Base-by-base conservation (phyloP, 1,140 invertebrate species). In the Drosophila hydei region DNA sequence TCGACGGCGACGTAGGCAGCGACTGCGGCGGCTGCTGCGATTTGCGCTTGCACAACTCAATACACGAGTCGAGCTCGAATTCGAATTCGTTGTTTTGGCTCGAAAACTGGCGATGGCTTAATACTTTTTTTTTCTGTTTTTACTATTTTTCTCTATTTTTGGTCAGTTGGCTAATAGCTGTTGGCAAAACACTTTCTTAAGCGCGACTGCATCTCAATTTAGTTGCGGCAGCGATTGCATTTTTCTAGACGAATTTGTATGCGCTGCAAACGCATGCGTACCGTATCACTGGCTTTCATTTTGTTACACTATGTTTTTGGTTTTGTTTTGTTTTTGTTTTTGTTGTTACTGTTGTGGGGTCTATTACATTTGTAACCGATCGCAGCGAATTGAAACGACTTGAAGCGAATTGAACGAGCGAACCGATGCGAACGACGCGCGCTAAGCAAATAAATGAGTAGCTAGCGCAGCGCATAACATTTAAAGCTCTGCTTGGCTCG, bases 261-360 rank as follows among this genome's bases (percentile, higher is more conserved):
- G 78, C 83, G 36, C 71, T 69, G 78, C 72, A 71, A 59, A 67
- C 81, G 83, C 81, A 81, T 88, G 78, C 68, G 67, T 69, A 83
- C 74, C 83, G 71, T 77, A 52, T 88, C 78, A 72, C 81, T 76
- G 65, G 77, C 74, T 87, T 85, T 85, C 81, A 85, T 85, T 77
- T 85, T 85, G 67, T 59, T 58, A 27, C 62, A 69, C 67, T 75
- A 43, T 64, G 18, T 12, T 33, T 33, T 33, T 4, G 30, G 11
- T 33, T 30, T 6, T 27, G 27, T 48, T 42, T 40, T 69, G 23
- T 45, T 38, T 30, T 54, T 55, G 30, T 21, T 18, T 55, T 38
- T 19, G 40, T 33, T 18, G 2, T 2, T 30, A 1, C 12, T 45
- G 14, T 25, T 8, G 16, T n/a, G 9, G 43, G 42, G 21, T 56